These are phyloP conservation scores for Shinisaurus crocodilurus DNA, from an alignment of 2,113 vertebrate species.

Conservation along the genomic window DNA sequence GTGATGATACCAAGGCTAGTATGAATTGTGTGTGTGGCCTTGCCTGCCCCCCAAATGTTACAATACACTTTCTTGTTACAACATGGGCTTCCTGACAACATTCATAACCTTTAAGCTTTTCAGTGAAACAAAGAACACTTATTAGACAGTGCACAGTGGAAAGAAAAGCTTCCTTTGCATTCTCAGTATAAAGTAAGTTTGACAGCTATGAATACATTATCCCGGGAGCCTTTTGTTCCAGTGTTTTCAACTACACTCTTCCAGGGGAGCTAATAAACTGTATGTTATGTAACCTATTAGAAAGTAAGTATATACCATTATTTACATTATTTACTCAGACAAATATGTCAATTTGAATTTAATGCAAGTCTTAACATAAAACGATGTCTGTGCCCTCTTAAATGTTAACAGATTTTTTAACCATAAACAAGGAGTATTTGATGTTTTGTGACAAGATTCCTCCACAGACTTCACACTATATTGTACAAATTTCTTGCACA, in stretches of 20 bases:
- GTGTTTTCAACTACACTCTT: background rate
- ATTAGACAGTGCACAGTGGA: background rate
- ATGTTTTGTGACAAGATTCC: background rate
- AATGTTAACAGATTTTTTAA: background rate
- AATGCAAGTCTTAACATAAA: background rate
- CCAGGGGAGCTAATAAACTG: background rate
- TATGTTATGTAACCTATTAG: background rate
- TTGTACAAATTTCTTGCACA: background rate
- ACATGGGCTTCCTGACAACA: background rate
- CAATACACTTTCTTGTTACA: background rate
- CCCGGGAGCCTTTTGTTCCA: background rate
- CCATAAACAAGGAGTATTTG: too few species aligned
- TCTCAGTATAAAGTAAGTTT: background rate
- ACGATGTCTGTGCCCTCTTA: background rate
- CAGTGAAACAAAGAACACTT: conserved; percentile 2
- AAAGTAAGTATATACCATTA: background rate
- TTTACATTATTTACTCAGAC: background rate
- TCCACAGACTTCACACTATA: background rate
- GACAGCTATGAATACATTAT: background rate
- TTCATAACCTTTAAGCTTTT: conserved; percentile 1
- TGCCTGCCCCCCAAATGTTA: background rate
- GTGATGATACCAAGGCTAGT: background rate
- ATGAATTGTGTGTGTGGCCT: background rate
- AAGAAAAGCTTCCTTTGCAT: conserved; percentile 4
- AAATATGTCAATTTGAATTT: background rate